Conservation (phyloP, 2,888 invertebrate species). For the Drosophila recens region DNA sequence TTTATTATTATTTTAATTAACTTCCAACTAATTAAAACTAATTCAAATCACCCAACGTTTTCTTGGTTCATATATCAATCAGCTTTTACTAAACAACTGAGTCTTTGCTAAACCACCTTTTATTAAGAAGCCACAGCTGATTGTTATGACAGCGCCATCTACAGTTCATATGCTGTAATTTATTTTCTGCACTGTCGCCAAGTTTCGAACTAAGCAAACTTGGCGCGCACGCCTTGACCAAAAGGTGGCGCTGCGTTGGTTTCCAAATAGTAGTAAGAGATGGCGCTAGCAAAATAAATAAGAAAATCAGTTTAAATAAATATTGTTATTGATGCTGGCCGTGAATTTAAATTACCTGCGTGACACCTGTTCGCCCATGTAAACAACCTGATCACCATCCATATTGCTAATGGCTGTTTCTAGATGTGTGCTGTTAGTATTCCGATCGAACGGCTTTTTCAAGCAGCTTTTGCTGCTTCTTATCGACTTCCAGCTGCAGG, state of each 20-base stretch:
- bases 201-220: not conserved
- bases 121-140: not conserved
- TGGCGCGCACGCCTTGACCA: constrained; percentile 68
- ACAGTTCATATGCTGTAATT: not conserved
- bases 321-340: not conserved
- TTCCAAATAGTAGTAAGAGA: constrained; percentile 78
- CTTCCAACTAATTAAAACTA: not conserved
- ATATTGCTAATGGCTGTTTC: constrained; percentile 9
- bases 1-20: not conserved
- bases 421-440: constrained; percentile 3
- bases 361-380: constrained; percentile 83
- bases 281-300: constrained; percentile 65
- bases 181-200: not conserved
- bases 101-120: rapidly evolving
- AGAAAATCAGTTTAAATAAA: constrained; percentile 1
- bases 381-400: constrained; percentile 52
- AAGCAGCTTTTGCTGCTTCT: constrained; percentile 45
- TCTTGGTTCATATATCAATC: not conserved
- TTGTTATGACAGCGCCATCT: constrained; percentile 32
- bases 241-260: constrained; percentile 83
- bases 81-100: constrained; percentile 1
- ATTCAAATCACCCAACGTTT: not conserved
- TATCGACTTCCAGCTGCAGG: constrained; percentile 74
- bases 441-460: constrained; percentile 6
- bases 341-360: constrained; percentile 67